Conservation (phyloP, 2,888 invertebrate species). For the Acrobasis suavella region DNA sequence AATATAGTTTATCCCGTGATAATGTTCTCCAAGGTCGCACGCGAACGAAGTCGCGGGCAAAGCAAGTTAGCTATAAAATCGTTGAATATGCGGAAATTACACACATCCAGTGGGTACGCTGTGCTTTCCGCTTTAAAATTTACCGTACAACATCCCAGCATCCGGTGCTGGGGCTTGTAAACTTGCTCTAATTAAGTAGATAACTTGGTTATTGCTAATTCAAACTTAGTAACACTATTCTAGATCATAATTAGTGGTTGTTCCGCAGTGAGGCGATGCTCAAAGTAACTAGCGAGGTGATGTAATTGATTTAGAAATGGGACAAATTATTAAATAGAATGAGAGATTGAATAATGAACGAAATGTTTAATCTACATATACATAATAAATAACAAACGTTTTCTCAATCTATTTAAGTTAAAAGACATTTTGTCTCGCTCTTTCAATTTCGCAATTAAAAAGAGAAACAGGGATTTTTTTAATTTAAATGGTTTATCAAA, state of each 20-base stretch:
- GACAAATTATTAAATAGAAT: not conserved
- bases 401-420: too few species aligned
- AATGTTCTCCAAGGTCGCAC: too few species aligned
- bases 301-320: conserved; percentile 15
- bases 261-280: conserved; percentile 1
- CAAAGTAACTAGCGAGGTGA: not conserved
- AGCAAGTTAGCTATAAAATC: not conserved
- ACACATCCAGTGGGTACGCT: not conserved
- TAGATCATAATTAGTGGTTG: conserved; percentile 21
- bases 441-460: too few species aligned
- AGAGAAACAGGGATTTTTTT: too few species aligned
- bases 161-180: conserved; percentile 22
- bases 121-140: conserved; percentile 24
- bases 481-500: too few species aligned
- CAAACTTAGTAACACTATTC: conserved; percentile 23
- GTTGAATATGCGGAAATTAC: not conserved
- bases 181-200: conserved; percentile 24
- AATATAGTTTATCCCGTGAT: too few species aligned
- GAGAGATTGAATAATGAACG: not conserved
- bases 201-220: conserved; percentile 25
- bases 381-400: too few species aligned
- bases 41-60: too few species aligned
- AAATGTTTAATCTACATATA: not conserved
- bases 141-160: conserved; percentile 14
- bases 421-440: too few species aligned